Evolutionary conservation across 2,888 invertebrate species (phyloP).

Genomic region (Dynastes grantii): DNA sequence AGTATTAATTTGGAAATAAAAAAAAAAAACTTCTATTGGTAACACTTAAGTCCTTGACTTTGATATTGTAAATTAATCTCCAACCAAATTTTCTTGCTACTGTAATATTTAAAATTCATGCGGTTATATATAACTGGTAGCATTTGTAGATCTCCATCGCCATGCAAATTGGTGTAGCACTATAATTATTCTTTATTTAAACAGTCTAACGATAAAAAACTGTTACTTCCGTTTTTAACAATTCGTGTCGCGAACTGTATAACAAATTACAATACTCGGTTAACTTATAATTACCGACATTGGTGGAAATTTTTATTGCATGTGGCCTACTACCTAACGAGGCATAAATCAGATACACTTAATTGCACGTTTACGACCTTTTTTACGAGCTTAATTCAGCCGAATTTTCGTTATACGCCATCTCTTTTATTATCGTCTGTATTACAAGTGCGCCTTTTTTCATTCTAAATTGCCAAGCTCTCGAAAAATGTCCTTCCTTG

Average conservation of each 20-base stretch:
- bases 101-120: too few relatives aligned
- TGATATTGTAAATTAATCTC: too few relatives aligned
- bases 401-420: conserved; percentile 42
- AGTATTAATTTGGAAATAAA: too few relatives aligned
- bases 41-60: too few relatives aligned
- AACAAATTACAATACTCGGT: conserved; percentile 37
- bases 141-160: background rate
- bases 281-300: conserved; percentile 44
- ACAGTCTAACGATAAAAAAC: background rate
- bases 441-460: conserved; percentile 20
- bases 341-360: conserved; percentile 46
- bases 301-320: conserved; percentile 47
- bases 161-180: background rate
- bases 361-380: conserved; percentile 44
- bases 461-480: background rate
- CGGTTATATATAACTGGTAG: too few relatives aligned
- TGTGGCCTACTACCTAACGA: conserved; percentile 44
- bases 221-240: conserved; percentile 28
- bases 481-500: background rate
- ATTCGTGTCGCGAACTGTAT: conserved; percentile 6
- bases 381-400: conserved; percentile 43
- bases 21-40: too few relatives aligned
- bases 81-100: too few relatives aligned
- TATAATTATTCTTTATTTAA: conserved; percentile 1
- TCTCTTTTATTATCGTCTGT: conserved; percentile 39